Evolutionary conservation across 2,113 vertebrate species (phyloP).

Genomic region (Ondatra zibethicus): DNA sequence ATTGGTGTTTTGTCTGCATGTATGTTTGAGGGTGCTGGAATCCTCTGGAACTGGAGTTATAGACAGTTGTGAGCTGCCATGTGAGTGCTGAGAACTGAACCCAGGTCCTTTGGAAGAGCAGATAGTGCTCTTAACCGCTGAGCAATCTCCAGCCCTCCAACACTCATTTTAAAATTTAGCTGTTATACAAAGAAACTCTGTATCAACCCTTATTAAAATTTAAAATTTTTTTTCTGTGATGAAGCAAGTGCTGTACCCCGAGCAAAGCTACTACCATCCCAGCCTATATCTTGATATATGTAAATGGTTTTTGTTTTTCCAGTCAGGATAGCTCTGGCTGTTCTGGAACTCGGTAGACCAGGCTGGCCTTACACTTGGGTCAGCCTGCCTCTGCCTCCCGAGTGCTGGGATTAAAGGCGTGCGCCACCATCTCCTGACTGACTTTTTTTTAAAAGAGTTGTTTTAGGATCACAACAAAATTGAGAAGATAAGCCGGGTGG

Average conservation of each 20-base stretch:
- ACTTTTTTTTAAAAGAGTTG: background rate
- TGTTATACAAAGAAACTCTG: background rate
- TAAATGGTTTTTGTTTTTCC: background rate
- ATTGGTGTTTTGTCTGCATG: background rate
- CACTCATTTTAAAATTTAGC: background rate
- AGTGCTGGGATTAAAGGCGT: background rate
- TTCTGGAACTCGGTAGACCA: background rate
- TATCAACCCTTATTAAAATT: background rate
- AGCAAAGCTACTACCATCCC: background rate
- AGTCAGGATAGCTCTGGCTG: background rate
- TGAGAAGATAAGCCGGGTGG: background rate
- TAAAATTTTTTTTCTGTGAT: background rate
- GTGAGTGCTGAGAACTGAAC: background rate
- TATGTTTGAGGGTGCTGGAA: background rate
- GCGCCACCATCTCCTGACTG: background rate
- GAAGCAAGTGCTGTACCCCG: background rate
- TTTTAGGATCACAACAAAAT: background rate
- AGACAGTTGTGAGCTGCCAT: background rate
- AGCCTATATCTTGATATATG: background rate
- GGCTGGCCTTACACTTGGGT: background rate
- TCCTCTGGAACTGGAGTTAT: background rate
- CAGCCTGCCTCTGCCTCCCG: background rate
- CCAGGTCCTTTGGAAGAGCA: too few species aligned
- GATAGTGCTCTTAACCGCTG: background rate
- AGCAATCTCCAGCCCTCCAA: background rate